These are phyloP conservation scores for Pocota personata DNA, from an alignment of 2,888 invertebrate genomes.

Conservation along the genomic window DNA sequence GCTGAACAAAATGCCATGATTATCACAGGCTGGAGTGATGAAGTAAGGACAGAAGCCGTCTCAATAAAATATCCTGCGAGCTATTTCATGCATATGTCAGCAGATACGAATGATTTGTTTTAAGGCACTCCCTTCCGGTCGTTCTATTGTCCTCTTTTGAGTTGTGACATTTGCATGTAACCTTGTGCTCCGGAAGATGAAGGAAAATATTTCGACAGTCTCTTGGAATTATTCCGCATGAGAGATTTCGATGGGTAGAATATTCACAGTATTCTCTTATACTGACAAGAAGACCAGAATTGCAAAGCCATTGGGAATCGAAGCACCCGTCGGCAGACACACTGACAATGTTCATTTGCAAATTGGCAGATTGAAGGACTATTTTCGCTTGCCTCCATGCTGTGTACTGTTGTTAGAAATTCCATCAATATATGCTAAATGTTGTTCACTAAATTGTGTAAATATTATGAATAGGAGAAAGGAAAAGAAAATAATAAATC, in stretches of 20 bases:
- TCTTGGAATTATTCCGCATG: conserved; percentile 51
- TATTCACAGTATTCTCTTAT: conserved; percentile 28
- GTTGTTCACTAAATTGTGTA: conserved; percentile 13
- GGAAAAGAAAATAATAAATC: conserved; percentile 15
- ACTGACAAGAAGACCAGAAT: neutral
- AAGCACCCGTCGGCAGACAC: neutral
- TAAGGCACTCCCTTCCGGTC: conserved; percentile 10
- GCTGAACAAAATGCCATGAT: neutral
- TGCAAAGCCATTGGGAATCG: neutral
- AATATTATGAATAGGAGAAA: conserved; percentile 1
- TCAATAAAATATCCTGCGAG: conserved; percentile 20
- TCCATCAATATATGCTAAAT: conserved; percentile 7
- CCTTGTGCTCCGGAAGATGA: neutral
- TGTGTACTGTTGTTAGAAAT: conserved; percentile 11
- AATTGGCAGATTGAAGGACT: conserved; percentile 11
- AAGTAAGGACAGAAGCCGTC: neutral
- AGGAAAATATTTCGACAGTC: conserved; percentile 21
- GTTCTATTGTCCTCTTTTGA: conserved; percentile 14
- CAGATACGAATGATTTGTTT: conserved; percentile 47
- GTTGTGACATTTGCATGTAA: conserved; percentile 27
- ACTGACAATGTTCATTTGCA: conserved; percentile 19
- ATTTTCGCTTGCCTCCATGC: neutral
- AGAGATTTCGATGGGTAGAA: conserved; percentile 14
- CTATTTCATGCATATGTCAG: conserved; percentile 31
- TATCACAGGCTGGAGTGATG: neutral